These are phyloP conservation scores for Centropyge bicolor DNA, from an alignment of 2,797 vertebrate genomes.

Conservation along the genomic window DNA sequence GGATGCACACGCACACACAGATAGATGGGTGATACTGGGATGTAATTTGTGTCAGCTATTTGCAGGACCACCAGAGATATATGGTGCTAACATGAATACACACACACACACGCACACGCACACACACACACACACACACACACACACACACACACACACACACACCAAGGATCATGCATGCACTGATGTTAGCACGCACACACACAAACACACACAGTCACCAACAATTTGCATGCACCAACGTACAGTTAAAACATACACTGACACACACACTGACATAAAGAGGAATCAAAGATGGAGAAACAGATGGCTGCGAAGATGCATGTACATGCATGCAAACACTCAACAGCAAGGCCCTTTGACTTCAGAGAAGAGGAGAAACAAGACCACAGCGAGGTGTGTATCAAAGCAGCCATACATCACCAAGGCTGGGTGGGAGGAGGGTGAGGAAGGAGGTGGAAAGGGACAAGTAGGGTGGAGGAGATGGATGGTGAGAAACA, in stretches of 20 bases:
- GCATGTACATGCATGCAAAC: neutral
- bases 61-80: slow-evolving; percentile 53
- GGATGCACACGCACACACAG: slow-evolving; percentile 6
- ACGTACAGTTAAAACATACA: slow-evolving; percentile 6
- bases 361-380: neutral
- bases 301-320: neutral
- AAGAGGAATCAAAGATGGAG: neutral
- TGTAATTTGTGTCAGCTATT: slow-evolving; percentile 66
- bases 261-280: neutral
- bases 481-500: slow-evolving; percentile 10
- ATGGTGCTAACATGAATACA: slow-evolving; percentile 34
- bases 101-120: slow-evolving; percentile 28
- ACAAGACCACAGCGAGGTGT: neutral
- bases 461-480: neutral
- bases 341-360: neutral
- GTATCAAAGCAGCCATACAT: slow-evolving; percentile 3
- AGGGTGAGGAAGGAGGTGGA: neutral
- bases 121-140: slow-evolving; percentile 24
- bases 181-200: slow-evolving; percentile 15
- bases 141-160: neutral
- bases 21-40: slow-evolving; percentile 40
- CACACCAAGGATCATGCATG: neutral
- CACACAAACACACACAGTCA: neutral
- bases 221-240: slow-evolving; percentile 9
- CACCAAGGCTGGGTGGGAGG: neutral